A percentile compares a stretch with the other conserved stretches of the same genome.
Conservation (phyloP, 2,888 invertebrate genomes). For the Candidula unifasciata region DNA sequence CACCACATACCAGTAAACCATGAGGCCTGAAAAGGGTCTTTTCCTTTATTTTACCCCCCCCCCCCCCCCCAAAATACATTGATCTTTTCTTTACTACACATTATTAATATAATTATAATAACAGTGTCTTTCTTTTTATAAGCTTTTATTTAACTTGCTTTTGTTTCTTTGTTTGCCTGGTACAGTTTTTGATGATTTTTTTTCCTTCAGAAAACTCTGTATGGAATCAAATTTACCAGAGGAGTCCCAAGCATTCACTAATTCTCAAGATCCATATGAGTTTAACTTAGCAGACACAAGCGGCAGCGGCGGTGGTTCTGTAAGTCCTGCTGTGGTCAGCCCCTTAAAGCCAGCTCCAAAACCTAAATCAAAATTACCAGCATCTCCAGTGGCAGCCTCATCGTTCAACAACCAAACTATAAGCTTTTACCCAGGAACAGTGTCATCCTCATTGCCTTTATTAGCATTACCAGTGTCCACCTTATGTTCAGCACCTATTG, state of each 20-base stretch:
- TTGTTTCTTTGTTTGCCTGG: too few species aligned
- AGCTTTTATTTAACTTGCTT: too few species aligned
- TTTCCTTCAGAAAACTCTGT: slow-evolving; percentile 73
- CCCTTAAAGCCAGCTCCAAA: slow-evolving; percentile 58
- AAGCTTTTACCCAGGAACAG: slow-evolving; percentile 31
- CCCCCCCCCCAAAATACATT: too few species aligned
- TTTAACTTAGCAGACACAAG: slow-evolving; percentile 66
- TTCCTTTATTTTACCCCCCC: too few species aligned
- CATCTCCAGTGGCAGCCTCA: slow-evolving; percentile 46
- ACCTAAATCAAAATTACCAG: slow-evolving; percentile 62
- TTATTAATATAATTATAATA: too few species aligned
- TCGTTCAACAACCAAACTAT: slow-evolving; percentile 48
- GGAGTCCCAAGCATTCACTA: slow-evolving; percentile 65
- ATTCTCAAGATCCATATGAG: slow-evolving; percentile 74
- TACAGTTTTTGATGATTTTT: background rate
- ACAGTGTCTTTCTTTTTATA: too few species aligned
- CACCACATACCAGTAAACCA: too few species aligned
- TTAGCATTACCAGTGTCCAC: slow-evolving; percentile 11
- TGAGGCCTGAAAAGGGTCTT: too few species aligned
- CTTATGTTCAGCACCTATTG: slow-evolving; percentile 13
- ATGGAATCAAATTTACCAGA: slow-evolving; percentile 75
- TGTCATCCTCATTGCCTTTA: slow-evolving; percentile 41
- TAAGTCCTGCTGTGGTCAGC: slow-evolving; percentile 35
- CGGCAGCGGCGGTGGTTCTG: slow-evolving; percentile 15
- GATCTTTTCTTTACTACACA: too few species aligned